Base-by-base conservation (phyloP, 2,797 vertebrate species). In the Tangara arthus region DNA sequence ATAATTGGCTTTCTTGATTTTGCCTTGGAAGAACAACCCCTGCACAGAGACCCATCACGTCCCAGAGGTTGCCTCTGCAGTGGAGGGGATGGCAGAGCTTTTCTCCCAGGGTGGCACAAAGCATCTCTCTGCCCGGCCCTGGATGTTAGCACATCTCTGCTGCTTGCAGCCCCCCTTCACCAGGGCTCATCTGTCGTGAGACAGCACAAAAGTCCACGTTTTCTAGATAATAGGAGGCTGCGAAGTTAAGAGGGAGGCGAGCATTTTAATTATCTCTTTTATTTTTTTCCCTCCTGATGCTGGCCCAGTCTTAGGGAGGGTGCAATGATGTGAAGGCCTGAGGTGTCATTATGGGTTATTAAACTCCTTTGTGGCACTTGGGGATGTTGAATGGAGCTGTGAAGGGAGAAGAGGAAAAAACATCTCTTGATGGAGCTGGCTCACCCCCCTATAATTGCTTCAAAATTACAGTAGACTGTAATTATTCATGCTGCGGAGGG, bases 271-370 rank as follows among this genome's bases (percentile, higher is more conserved):
- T 95, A 81, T 57, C 28, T 75, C 81, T 77, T 57, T 60, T 86
- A 6, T 57, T 47, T 65, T 89, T 83, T 73, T 59, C n/a, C 2
- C 7, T 90, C 41, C 44, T 77, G 30, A 26, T 22, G 13, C 68
- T 90, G 46, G n/a, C 77, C 71, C 80, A 63, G 79, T 81, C 75
- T 61, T 71, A 79, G 57, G 44, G 66, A 95, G 53, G 50, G 83
- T 81, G 86, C 84, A 90, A 44, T 87, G 95, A 96, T 6, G 34
- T 52, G 78, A 59, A 94, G 57, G 39, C 47, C 59, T 90, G 94
- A 94, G 92, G 75, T 93, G 87, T 97, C 95, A 97, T 97, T 97
- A 97, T 97, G 92, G 94, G 94, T 95, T 96, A 96, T 97, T 97
- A 97, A 97, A 97, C 79, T 95, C 83, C 73, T 96, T 95, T 86